phyloP scores from a whole-genome alignment of 1,140 invertebrate genomes.

The Leptinotarsa texana region DNA sequence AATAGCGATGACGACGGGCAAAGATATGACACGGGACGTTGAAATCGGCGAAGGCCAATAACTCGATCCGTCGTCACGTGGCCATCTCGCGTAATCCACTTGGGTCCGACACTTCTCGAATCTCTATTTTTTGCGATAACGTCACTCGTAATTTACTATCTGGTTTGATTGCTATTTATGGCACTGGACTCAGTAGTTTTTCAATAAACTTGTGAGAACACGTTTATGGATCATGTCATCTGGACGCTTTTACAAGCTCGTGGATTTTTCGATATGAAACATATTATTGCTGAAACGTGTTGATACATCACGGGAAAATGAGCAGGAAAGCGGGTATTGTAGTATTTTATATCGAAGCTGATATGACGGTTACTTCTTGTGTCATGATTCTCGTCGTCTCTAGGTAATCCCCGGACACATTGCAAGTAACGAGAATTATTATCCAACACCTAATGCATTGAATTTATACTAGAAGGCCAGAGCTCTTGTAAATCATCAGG shows the following conservation, averaged over 20 bases:
- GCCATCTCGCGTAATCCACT: slow-evolving; percentile 49
- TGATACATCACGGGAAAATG: too few relatives aligned
- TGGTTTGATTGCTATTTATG: slow-evolving; percentile 49
- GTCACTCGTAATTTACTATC: slow-evolving; percentile 50
- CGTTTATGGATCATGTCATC: slow-evolving; percentile 10
- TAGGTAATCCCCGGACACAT: too few relatives aligned
- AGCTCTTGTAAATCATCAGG: too few relatives aligned
- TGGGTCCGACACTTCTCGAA: slow-evolving; percentile 45
- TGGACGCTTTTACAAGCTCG: background rate
- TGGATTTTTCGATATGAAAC: background rate
- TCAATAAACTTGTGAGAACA: slow-evolving; percentile 43
- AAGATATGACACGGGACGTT: slow-evolving; percentile 45
- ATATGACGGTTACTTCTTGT: too few relatives aligned
- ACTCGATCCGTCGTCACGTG: slow-evolving; percentile 42
- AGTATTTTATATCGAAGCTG: too few relatives aligned
- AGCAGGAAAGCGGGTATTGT: too few relatives aligned
- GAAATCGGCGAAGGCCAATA: slow-evolving; percentile 46
- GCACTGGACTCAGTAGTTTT: slow-evolving; percentile 44
- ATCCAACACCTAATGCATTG: too few relatives aligned
- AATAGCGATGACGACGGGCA: slow-evolving; percentile 35
- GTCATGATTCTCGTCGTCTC: too few relatives aligned
- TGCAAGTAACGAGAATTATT: too few relatives aligned
- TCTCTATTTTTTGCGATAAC: slow-evolving; percentile 48
- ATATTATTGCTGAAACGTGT: background rate
- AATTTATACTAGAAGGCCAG: too few relatives aligned